phyloP scores from a whole-genome alignment of 2,797 vertebrate genomes.

The Cynopterus sphinx region DNA sequence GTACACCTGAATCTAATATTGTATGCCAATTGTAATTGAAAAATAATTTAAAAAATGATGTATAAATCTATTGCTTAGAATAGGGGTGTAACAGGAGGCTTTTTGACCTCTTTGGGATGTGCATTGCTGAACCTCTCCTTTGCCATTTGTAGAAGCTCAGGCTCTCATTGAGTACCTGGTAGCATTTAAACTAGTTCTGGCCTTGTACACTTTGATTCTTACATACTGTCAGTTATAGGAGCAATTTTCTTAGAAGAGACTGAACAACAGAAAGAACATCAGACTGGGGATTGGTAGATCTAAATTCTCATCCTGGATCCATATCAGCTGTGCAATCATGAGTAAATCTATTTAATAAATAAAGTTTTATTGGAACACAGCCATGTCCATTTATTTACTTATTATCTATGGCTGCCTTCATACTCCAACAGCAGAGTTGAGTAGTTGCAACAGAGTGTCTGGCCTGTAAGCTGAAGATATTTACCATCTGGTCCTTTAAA shows the following conservation, averaged over 20 bases:
- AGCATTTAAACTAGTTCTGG: neutral
- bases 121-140: neutral
- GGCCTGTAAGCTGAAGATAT: constrained; percentile 5
- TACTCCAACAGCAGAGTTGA: neutral
- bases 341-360: constrained; percentile 17
- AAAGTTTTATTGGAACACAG: constrained; percentile 35
- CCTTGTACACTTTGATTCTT: neutral
- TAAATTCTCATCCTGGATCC: constrained; percentile 18
- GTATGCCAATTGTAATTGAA: too few species aligned
- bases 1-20: too few species aligned
- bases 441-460: constrained; percentile 8
- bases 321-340: neutral
- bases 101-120: neutral
- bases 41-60: too few species aligned
- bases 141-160: neutral
- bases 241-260: neutral
- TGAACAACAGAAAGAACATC: neutral
- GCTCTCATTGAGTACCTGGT: neutral
- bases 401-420: neutral
- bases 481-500: constrained; percentile 25
- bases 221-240: neutral
- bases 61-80: neutral
- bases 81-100: neutral
- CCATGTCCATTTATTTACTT: neutral
- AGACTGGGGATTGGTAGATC: neutral